Evolutionary conservation across 2,113 vertebrate species (phyloP).

Genomic region (Candoia aspera): DNA sequence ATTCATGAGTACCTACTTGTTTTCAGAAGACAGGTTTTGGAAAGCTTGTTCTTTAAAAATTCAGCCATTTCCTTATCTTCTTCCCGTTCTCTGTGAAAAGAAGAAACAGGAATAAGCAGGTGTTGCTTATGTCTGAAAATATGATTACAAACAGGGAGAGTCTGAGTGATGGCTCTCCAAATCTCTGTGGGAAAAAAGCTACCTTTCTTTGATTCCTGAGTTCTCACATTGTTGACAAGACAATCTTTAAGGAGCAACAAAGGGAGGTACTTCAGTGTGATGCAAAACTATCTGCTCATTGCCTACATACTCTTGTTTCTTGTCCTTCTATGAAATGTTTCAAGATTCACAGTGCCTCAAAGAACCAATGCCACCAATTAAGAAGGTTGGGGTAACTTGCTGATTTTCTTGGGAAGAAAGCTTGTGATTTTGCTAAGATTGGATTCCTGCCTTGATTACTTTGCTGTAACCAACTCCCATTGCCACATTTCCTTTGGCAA

Average conservation of each 20-base stretch:
- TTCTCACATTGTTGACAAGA: neutral
- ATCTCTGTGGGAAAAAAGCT: neutral
- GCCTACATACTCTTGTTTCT: neutral
- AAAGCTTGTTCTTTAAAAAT: slow-evolving; percentile 84
- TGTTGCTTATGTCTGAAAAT: neutral
- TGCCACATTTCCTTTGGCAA: neutral
- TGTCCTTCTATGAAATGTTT: neutral
- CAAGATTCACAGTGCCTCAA: neutral
- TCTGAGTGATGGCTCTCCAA: neutral
- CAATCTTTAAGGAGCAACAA: neutral
- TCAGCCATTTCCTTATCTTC: slow-evolving; percentile 91
- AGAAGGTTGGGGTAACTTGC: neutral
- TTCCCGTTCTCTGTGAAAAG: slow-evolving; percentile 79
- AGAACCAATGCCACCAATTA: neutral
- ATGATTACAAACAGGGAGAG: neutral
- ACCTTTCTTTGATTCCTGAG: neutral
- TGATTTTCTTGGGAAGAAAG: neutral
- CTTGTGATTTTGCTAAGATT: neutral
- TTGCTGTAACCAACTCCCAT: neutral
- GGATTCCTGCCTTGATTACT: neutral
- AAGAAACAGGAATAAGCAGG: neutral
- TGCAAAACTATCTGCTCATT: neutral
- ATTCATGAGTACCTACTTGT: slow-evolving; percentile 70
- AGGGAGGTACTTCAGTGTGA: neutral
- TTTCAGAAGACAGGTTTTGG: slow-evolving; percentile 75